Percentiles rank a stretch among this genome's conserved stretches.
phyloP scores from a whole-genome alignment of 2,797 vertebrate genomes.

The Tragelaphus eurycerus region DNA sequence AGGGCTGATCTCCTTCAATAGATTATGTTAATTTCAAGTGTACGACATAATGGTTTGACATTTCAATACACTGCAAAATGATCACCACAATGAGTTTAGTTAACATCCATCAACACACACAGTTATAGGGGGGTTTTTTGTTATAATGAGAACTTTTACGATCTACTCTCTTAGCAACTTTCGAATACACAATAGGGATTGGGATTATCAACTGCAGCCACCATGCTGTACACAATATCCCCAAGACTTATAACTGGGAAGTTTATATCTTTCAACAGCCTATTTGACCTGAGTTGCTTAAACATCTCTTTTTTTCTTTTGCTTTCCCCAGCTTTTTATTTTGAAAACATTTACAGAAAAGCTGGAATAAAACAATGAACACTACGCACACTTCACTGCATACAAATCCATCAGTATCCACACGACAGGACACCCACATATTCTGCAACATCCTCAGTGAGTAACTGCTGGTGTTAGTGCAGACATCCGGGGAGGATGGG shows the following conservation, averaged over 20 bases:
- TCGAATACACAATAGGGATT: neutral
- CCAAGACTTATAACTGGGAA: neutral
- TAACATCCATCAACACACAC: neutral
- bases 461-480: neutral
- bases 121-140: neutral
- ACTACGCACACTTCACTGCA: neutral
- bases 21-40: neutral
- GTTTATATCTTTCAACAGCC: neutral
- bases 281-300: neutral
- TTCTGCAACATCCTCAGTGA: neutral
- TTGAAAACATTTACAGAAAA: slow-evolving; percentile 8
- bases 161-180: neutral
- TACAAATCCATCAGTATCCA: neutral
- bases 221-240: neutral
- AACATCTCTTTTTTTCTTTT: neutral
- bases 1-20: too few relatives aligned
- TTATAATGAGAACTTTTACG: neutral
- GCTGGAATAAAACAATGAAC: neutral
- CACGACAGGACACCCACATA: rapidly evolving
- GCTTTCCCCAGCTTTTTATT: neutral
- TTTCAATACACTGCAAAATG: neutral
- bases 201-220: neutral
- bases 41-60: neutral
- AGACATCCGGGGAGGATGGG: neutral
- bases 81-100: neutral